These are phyloP conservation scores for Limenitis arthemis DNA, from an alignment of 2,888 invertebrate genomes.

Conservation along the genomic window DNA sequence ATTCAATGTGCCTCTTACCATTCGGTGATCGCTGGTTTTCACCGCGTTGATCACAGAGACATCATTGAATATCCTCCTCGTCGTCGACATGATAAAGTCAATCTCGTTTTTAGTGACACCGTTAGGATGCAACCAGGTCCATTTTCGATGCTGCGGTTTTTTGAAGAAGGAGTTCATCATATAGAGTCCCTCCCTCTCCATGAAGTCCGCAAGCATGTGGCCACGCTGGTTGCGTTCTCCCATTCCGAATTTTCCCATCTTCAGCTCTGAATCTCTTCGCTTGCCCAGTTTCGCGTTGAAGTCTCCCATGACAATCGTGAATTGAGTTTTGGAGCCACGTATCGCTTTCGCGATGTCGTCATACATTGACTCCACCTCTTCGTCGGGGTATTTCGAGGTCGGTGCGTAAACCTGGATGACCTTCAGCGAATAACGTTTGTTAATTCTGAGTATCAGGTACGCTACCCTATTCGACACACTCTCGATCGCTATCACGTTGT, in stretches of 20 bases:
- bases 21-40: constrained; percentile 17
- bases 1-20: constrained; percentile 16
- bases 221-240: background rate
- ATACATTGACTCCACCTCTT: background rate
- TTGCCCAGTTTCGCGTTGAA: background rate
- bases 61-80: constrained; percentile 11
- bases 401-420: background rate
- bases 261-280: background rate
- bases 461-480: constrained; percentile 5
- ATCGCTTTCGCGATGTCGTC: background rate
- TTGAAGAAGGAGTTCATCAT: constrained; percentile 15
- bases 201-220: constrained; percentile 1
- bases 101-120: constrained; percentile 8
- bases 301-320: background rate
- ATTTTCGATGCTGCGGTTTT: constrained; percentile 9
- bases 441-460: constrained; percentile 3
- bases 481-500: too few species aligned
- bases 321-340: background rate
- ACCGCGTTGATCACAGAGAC: constrained; percentile 16
- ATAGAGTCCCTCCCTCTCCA: constrained; percentile 5
- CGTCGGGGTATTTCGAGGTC: background rate
- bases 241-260: background rate
- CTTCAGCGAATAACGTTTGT: background rate
- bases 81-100: constrained; percentile 12
- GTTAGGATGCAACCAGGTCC: constrained; percentile 8